These are phyloP conservation scores for Oppia nitens DNA, from an alignment of 1,140 invertebrate genomes.

Conservation along the genomic window DNA sequence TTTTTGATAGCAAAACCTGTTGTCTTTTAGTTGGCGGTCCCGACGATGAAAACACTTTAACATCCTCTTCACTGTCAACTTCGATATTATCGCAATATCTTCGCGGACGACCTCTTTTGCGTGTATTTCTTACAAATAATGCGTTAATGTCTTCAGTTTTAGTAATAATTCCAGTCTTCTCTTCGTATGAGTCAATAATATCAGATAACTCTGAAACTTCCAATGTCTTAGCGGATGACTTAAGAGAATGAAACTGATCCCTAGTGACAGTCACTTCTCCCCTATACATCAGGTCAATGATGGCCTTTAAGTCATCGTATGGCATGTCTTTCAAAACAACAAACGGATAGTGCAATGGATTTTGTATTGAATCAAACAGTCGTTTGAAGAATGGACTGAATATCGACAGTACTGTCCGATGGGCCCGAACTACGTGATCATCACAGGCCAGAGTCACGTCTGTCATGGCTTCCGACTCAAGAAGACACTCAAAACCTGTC, in stretches of 20 bases:
- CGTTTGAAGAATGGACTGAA: constrained; percentile 8
- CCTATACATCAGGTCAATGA: constrained; percentile 86
- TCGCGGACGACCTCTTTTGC: background rate
- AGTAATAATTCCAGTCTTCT: background rate
- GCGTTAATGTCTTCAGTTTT: background rate
- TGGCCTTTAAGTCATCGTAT: constrained; percentile 70
- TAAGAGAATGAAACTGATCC: constrained; percentile 64
- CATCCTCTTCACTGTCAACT: background rate
- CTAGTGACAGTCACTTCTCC: constrained; percentile 84
- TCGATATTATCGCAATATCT: background rate
- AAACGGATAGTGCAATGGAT: constrained; percentile 70
- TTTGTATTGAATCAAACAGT: constrained; percentile 31
- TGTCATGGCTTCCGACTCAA: background rate
- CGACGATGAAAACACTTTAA: background rate
- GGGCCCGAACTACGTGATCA: constrained; percentile 3
- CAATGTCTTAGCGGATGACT: constrained; percentile 72
- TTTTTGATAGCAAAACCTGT: background rate
- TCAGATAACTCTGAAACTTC: constrained; percentile 81
- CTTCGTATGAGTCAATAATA: constrained; percentile 41
- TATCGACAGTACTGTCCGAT: constrained; percentile 6
- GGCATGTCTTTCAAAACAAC: constrained; percentile 79
- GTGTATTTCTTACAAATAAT: background rate
- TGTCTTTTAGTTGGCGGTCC: background rate
- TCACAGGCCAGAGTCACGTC: background rate
- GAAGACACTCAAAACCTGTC: background rate